Conservation (phyloP, 1,140 invertebrate genomes). For the honey bee (Apis mellifera) region Amel_HAv3.1 CM009935.2:13329501-13330000, state of each 20-base stretch:
- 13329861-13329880: slow-evolving; percentile 41
- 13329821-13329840: not conserved
- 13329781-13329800: slow-evolving; percentile 25
- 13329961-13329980: slow-evolving; percentile 73
- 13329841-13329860: slow-evolving; percentile 1
- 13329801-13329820: slow-evolving; percentile 1
- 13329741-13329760: slow-evolving; percentile 79
- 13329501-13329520: not conserved
- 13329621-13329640: not conserved
- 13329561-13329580: slow-evolving; percentile 13
- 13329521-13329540: slow-evolving; percentile 22
- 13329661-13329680: slow-evolving; percentile 14
- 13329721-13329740: slow-evolving; percentile 69
- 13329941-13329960: slow-evolving; percentile 81
- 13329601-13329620: slow-evolving; percentile 47
- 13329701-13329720: slow-evolving; percentile 60
- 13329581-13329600: slow-evolving; percentile 20
- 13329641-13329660: not conserved
- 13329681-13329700: slow-evolving; percentile 41
- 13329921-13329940: slow-evolving; percentile 81
- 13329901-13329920: slow-evolving; percentile 80
- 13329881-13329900: slow-evolving; percentile 72
- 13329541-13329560: not conserved
- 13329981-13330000: not conserved
- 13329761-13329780: slow-evolving; percentile 67